These are phyloP conservation scores for Sphaerodactylus townsendi DNA, from an alignment of 2,113 vertebrate species.

Conservation along the genomic window DNA sequence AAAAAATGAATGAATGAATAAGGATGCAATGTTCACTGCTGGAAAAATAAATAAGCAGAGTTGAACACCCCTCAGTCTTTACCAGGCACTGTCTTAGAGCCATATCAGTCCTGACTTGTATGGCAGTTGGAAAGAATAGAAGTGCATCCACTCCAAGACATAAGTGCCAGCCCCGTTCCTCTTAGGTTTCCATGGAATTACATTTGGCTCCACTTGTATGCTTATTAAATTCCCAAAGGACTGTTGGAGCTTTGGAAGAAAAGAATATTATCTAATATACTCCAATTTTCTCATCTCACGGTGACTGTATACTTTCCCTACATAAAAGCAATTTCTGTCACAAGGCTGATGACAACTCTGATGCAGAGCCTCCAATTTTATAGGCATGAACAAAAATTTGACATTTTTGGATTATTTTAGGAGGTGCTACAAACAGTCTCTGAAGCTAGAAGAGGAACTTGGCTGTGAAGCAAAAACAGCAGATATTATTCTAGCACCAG, in stretches of 20 bases:
- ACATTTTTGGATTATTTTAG: slow-evolving; percentile 35
- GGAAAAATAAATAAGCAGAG: neutral
- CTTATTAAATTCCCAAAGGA: neutral
- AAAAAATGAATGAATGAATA: neutral
- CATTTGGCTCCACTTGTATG: neutral
- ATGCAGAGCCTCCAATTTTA: slow-evolving; percentile 42
- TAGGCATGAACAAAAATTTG: slow-evolving; percentile 20
- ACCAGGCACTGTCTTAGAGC: neutral
- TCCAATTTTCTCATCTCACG: slow-evolving; percentile 31
- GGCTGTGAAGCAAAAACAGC: slow-evolving; percentile 41
- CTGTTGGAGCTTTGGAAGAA: neutral
- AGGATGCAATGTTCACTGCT: neutral
- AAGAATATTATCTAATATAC: slow-evolving; percentile 17
- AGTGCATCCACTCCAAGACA: neutral
- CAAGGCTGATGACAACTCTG: slow-evolving; percentile 32
- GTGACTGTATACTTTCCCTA: neutral
- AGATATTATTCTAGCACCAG: neutral
- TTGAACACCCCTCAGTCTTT: neutral
- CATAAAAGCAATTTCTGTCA: slow-evolving; percentile 16
- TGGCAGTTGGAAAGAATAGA: neutral
- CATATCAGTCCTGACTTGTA: neutral
- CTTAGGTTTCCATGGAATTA: neutral
- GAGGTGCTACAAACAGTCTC: slow-evolving; percentile 28
- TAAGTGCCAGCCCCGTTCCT: too few relatives aligned
- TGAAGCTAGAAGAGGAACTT: slow-evolving; percentile 39